Evolutionary conservation across 1,140 invertebrate species (phyloP), one percentile per base, ranked within the genome.

Genomic region (Brachionus rubens): DNA sequence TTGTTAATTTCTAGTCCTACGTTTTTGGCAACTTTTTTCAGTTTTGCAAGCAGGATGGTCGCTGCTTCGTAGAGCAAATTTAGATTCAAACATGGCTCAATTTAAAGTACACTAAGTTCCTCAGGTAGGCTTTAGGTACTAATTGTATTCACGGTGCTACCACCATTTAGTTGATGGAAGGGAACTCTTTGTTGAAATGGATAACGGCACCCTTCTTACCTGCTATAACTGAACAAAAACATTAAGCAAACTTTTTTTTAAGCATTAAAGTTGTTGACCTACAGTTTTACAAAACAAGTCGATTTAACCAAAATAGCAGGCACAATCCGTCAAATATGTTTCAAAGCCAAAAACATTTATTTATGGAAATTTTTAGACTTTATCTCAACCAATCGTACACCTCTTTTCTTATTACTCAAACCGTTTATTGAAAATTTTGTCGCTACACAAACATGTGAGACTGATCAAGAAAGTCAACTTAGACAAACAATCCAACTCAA

Each of bases 381-480:
- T 40, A 30, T 72, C 10, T 33, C 48, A 6, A 48, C 46, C 9
- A 48, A 72, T 24, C 43, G 46, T 19, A 50, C 68, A 14, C 43
- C 68, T 36, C 26, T 72, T 14, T 72, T 36, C 28, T 21, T 72
- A 40, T 28, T 48, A 4, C 46, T 72, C 5, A 72, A 50, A 24
- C 68, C 68, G n/a, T 72, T 72, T 21, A 54, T 72, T 3, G 68
- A 72, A 33, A 72, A 72, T 40, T 72, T 72, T 72, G 46, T 72
- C 0, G 46, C 46, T 47, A 72, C 68, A 19, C 68, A 72, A 48
- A 72, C 28, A 33, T 72, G 68, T 26, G 68, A 72, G 30, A 48
- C 68, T 21, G 68, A 72, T 4, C n/a, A 19, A 14, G 68, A 72
- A n/a, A 72, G 28, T 21, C 28, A 33, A 9, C 7, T 72, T 26